phyloP scores from a whole-genome alignment of 1,140 invertebrate species.

The Arion vulgaris region DNA sequence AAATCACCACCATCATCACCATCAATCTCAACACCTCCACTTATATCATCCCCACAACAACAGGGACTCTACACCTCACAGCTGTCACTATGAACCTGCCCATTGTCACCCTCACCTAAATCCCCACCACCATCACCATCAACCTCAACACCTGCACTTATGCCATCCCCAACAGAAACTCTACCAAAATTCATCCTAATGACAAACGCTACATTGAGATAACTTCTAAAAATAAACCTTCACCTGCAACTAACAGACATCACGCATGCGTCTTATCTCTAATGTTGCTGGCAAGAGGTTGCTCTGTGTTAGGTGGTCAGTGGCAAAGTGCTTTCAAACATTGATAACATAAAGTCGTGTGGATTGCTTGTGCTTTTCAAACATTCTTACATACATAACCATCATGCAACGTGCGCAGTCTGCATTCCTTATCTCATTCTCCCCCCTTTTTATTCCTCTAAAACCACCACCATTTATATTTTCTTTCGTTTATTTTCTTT shows the following conservation, averaged over 20 bases:
- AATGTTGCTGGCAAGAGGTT: conserved; percentile 1
- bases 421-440: background rate
- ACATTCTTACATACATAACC: background rate
- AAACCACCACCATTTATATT: too few species aligned
- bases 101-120: too few species aligned
- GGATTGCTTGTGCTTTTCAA: background rate
- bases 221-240: background rate
- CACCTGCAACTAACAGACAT: background rate
- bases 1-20: too few species aligned
- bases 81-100: too few species aligned
- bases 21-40: too few species aligned
- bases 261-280: background rate
- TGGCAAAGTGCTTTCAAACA: conserved; percentile 10
- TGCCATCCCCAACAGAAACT: background rate
- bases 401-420: background rate
- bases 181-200: background rate
- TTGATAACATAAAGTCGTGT: background rate
- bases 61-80: too few species aligned
- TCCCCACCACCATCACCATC: background rate
- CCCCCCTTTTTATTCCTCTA: background rate
- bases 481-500: too few species aligned
- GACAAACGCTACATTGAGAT: conserved; percentile 1
- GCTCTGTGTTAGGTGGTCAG: background rate
- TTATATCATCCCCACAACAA: too few species aligned
- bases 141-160: background rate